Percentiles rank a stretch among this genome's conserved stretches.
phyloP scores from a whole-genome alignment of 2,888 invertebrate genomes.

The Tenthredo mesomela region DNA sequence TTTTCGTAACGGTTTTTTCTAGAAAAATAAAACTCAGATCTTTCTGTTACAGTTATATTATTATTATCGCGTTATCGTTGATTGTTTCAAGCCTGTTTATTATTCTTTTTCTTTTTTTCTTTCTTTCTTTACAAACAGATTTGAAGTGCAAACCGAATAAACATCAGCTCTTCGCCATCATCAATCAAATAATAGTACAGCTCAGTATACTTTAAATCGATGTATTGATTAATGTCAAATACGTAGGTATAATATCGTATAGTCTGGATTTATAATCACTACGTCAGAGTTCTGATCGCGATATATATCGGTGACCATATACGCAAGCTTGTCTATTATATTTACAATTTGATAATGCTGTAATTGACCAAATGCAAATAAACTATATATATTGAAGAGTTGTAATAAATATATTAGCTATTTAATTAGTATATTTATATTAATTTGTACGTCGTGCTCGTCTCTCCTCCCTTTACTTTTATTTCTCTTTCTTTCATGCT shows the following conservation, averaged over 20 bases:
- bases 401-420: background rate
- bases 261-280: background rate
- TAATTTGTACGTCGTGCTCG: background rate
- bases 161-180: background rate
- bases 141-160: background rate
- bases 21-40: background rate
- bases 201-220: background rate
- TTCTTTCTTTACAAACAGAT: background rate
- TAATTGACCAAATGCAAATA: background rate
- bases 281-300: background rate
- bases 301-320: background rate
- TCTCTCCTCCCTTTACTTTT: background rate
- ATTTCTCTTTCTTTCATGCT: background rate
- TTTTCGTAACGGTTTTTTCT: background rate
- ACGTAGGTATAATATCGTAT: background rate
- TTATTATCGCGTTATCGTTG: background rate
- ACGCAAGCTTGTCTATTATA: background rate
- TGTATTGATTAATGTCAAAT: background rate
- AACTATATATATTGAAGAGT: background rate
- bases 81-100: no score
- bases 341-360: background rate
- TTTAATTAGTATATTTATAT: background rate
- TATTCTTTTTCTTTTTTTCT: background rate
- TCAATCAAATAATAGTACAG: background rate
- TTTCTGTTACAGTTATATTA: background rate